Base-by-base conservation (phyloP, 2,888 invertebrate species). In the Harmothoe impar region DNA sequence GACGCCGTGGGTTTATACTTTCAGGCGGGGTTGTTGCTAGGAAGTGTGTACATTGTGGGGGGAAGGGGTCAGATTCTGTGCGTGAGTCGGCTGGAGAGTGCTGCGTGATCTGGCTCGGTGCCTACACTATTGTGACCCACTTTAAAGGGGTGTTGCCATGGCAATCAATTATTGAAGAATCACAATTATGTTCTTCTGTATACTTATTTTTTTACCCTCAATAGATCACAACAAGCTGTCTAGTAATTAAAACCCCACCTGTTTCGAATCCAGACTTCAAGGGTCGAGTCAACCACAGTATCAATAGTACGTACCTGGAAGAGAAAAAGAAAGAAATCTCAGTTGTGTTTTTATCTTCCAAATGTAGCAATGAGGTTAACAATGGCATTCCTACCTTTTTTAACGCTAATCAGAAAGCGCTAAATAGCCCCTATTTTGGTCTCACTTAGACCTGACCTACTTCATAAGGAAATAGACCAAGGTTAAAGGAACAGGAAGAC, bases 201-300 rank as follows among this genome's bases (percentile, higher is more conserved):
- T 43, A 43, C 43, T 43, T 43, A 43, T 43, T 43, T 43, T 43
- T 43, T 10, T 7, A 3, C 43, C 43, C 62, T 29, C 31, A 72
- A 20, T 72, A 29, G 72, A 29, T 72, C 7, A 29, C n/a, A 72
- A 29, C n/a, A 72, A 15, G 20, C 72, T 72, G 72, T 72, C 72
- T 72, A 72, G 72, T 72, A 29, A 72, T 72, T 72, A 72, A 72
- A 25, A 15, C 0, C 72, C 31, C 72, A 72, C 72, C 72, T 72
- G 31, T 25, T 72, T 72, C 20, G 7, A 43, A 43, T 43, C 31
- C 15, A 29, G 31, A 72, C 72, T 72, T 29, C 29, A 15, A 72
- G 72, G 29, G 31, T n/a, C 72, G 15, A 72, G n/a, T 72, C n/a
- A 72, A 72, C 25, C 72, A 72, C 29, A 29, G 72, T 3, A 43